These are phyloP conservation scores for Lithophane socia DNA, from an alignment of 2,888 invertebrate species.

Conservation along the genomic window DNA sequence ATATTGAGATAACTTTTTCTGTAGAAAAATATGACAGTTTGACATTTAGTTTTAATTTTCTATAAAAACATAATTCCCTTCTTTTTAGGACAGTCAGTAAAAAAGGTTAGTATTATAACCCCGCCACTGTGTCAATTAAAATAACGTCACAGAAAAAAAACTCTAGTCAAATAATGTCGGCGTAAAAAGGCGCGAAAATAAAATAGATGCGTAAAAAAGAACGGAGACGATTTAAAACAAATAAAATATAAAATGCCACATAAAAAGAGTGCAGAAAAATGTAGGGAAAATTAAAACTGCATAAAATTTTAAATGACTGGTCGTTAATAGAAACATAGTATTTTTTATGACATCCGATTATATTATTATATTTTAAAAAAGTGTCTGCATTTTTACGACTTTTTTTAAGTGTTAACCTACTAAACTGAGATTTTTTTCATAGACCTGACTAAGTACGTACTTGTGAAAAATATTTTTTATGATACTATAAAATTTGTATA, in stretches of 20 bases:
- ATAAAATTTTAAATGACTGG: conserved; percentile 48
- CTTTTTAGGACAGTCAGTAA: neutral
- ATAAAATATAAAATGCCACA: conserved; percentile 26
- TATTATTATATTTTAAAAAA: conserved; percentile 33
- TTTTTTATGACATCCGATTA: conserved; percentile 51
- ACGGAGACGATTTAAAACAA: conserved; percentile 26
- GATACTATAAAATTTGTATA: neutral
- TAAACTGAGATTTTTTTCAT: conserved; percentile 6
- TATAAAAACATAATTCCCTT: neutral
- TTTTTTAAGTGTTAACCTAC: conserved; percentile 11
- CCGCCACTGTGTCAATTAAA: neutral
- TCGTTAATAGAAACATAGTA: conserved; percentile 45
- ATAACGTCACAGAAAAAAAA: neutral
- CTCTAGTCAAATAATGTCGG: fast-evolving
- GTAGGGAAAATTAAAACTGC: conserved; percentile 47
- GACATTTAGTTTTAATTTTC: neutral
- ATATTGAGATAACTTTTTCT: neutral
- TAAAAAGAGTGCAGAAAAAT: conserved; percentile 24
- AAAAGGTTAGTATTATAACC: neutral
- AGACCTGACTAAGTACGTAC: neutral
- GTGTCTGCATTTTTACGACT: conserved; percentile 32
- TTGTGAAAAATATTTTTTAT: conserved; percentile 21
- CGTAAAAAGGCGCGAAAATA: conserved; percentile 6
- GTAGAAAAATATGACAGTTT: neutral
- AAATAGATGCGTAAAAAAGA: conserved; percentile 2